Evolutionary conservation across 2,113 vertebrate species (phyloP).

Genomic region (Hymenochirus boettgeri): DNA sequence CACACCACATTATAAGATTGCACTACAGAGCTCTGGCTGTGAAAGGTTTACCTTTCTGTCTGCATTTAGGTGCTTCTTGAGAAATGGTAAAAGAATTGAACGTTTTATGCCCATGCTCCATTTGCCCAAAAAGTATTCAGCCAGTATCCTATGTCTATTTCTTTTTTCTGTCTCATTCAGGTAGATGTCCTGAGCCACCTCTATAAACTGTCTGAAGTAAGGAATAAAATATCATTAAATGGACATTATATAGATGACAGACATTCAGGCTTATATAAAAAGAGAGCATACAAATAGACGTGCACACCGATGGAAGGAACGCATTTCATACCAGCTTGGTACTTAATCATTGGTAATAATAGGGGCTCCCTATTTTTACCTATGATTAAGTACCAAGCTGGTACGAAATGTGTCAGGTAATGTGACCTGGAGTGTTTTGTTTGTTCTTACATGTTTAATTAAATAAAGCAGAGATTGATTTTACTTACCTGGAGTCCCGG

Average conservation of each 20-base stretch:
- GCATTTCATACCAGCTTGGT: no score
- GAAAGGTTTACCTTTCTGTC: slow-evolving; percentile 71
- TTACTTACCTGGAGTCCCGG: no score
- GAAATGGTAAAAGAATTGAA: slow-evolving; percentile 52
- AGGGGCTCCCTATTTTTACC: no score
- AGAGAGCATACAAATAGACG: neutral
- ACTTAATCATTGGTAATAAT: no score
- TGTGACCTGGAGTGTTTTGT: no score
- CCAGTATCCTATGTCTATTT: slow-evolving; percentile 56
- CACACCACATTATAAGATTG: neutral
- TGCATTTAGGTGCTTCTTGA: slow-evolving; percentile 60
- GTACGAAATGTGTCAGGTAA: no score
- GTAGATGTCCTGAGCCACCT: slow-evolving; percentile 57
- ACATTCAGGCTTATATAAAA: neutral
- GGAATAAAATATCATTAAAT: neutral
- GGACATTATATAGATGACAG: no score
- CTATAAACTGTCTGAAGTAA: slow-evolving; percentile 60
- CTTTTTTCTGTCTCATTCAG: slow-evolving; percentile 51
- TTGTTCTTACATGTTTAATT: no score
- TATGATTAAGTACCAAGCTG: no score
- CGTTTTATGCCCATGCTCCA: slow-evolving; percentile 73
- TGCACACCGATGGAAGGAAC: no score
- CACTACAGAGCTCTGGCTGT: neutral
- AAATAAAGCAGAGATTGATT: no score
- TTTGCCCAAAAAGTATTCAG: slow-evolving; percentile 70